Percentiles rank a stretch among this genome's conserved stretches.
Evolutionary conservation across 2,888 invertebrate species (phyloP).

Genomic region (Heliothis peltigera): DNA sequence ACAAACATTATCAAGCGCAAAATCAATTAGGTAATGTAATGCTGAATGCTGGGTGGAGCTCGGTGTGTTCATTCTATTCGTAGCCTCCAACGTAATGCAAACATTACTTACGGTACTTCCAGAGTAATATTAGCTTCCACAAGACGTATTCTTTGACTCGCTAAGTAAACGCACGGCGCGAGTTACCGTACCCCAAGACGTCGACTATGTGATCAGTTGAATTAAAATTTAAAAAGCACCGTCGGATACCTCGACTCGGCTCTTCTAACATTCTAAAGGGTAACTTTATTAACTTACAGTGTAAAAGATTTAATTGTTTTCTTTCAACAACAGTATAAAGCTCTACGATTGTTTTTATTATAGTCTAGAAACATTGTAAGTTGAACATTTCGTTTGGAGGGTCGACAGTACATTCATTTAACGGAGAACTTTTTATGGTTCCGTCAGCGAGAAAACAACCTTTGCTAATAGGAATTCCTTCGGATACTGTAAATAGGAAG

Average conservation of each 20-base stretch:
- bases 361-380: constrained; percentile 79
- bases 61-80: constrained; percentile 34
- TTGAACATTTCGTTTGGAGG: constrained; percentile 78
- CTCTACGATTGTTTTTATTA: constrained; percentile 78
- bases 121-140: constrained; percentile 46
- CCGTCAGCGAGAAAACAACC: constrained; percentile 83
- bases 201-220: constrained; percentile 48
- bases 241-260: constrained; percentile 19
- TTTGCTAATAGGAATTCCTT: constrained; percentile 87
- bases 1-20: constrained; percentile 4
- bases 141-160: constrained; percentile 55
- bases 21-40: constrained; percentile 14
- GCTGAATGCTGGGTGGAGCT: constrained; percentile 24
- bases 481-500: constrained; percentile 85
- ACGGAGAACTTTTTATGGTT: constrained; percentile 84
- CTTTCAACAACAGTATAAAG: constrained; percentile 75
- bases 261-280: constrained; percentile 30
- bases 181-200: constrained; percentile 34
- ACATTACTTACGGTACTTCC: constrained; percentile 59
- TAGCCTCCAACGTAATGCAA: constrained; percentile 38
- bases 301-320: constrained; percentile 74
- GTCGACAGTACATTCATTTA: constrained; percentile 82
- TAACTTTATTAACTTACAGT: constrained; percentile 48
- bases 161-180: constrained; percentile 49
- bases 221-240: constrained; percentile 57